Evolutionary conservation across 2,888 invertebrate genomes (phyloP).

Genomic region (Pyrrhia umbra): DNA sequence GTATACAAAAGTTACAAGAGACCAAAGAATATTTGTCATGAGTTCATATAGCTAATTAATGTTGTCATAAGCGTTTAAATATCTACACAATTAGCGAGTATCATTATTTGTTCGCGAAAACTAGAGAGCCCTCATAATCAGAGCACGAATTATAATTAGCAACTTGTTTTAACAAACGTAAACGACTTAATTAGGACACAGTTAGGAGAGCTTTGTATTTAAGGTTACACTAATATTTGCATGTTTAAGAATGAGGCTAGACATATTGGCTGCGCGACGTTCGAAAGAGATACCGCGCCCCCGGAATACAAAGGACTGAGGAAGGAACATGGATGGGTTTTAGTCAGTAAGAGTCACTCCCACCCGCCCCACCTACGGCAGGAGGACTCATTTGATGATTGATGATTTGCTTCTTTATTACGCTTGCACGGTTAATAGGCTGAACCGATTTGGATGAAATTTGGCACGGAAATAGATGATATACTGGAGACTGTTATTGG

Average conservation of each 20-base stretch:
- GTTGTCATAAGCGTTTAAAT: neutral
- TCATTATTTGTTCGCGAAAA: slow-evolving; percentile 5
- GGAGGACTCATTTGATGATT: too few relatives aligned
- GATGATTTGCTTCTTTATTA: too few relatives aligned
- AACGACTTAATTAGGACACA: slow-evolving; percentile 8
- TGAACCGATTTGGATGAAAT: too few relatives aligned
- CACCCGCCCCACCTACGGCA: too few relatives aligned
- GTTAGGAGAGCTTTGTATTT: neutral
- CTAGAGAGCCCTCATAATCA: slow-evolving; percentile 11
- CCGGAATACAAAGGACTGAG: too few relatives aligned
- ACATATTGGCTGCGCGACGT: neutral
- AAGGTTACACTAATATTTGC: neutral
- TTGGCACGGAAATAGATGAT: too few relatives aligned
- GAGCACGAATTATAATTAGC: slow-evolving; percentile 21
- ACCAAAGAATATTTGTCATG: neutral
- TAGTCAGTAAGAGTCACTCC: too few relatives aligned
- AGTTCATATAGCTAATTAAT: neutral
- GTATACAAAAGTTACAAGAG: neutral
- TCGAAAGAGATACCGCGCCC: too few relatives aligned
- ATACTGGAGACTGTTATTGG: too few relatives aligned
- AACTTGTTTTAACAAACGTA: slow-evolving; percentile 8
- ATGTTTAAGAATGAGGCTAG: neutral
- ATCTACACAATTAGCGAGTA: neutral
- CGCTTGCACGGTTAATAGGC: too few relatives aligned
- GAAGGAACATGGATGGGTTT: too few relatives aligned